phyloP scores from a whole-genome alignment of 2,888 invertebrate species.

The Amiota mariae region DNA sequence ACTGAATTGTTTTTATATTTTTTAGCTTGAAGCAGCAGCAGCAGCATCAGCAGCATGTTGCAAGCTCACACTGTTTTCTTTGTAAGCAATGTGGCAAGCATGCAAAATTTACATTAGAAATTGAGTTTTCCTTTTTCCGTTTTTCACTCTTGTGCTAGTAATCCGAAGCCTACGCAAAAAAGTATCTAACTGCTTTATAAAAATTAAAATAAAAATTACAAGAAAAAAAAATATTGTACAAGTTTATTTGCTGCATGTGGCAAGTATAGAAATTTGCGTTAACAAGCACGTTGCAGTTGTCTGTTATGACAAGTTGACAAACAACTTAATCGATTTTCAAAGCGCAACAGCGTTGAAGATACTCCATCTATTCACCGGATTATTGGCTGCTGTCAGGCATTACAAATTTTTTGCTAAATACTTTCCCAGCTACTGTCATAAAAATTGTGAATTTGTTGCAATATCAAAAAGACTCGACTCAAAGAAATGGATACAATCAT shows the following conservation, averaged over 20 bases:
- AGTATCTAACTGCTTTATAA: background rate
- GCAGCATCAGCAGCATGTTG: slow-evolving; percentile 27
- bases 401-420: slow-evolving; percentile 26
- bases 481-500: background rate
- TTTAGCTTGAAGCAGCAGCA: background rate
- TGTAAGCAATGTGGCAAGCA: slow-evolving; percentile 42
- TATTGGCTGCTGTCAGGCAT: slow-evolving; percentile 17
- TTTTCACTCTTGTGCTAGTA: background rate
- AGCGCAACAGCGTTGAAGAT: slow-evolving; percentile 4
- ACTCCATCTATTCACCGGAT: background rate
- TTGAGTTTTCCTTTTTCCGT: background rate
- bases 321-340: slow-evolving; percentile 62
- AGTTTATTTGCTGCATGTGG: background rate
- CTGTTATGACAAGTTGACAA: slow-evolving; percentile 66
- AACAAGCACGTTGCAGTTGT: slow-evolving; percentile 21
- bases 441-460: slow-evolving; percentile 50
- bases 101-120: slow-evolving; percentile 46
- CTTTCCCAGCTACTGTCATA: slow-evolving; percentile 38
- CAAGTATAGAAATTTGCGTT: background rate
- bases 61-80: slow-evolving; percentile 50
- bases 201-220: background rate
- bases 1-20: background rate
- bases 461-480: slow-evolving; percentile 35
- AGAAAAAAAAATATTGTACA: background rate
- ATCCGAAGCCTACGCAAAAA: slow-evolving; percentile 14